Conservation (phyloP, 92 coral and sea anemone genomes). For the Epizoanthus ramosus region DNA sequence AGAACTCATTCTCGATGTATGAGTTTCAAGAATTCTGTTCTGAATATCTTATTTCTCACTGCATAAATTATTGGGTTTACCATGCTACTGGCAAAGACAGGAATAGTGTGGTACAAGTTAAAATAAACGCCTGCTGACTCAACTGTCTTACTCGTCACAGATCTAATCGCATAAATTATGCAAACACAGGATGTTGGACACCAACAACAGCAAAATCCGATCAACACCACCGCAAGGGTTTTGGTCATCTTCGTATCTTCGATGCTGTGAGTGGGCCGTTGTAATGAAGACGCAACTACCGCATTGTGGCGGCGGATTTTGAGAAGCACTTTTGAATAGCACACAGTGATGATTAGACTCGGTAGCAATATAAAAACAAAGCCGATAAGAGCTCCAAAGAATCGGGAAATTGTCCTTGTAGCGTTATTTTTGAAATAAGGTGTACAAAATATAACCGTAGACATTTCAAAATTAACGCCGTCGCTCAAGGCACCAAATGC, state of each 20-base stretch:
- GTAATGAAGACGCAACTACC: not conserved
- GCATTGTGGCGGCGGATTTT: not conserved
- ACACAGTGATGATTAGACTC: no score
- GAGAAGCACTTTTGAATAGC: not conserved
- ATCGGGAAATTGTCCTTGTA: no score
- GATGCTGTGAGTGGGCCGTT: not conserved
- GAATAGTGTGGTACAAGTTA: slow-evolving; percentile 60
- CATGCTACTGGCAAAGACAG: slow-evolving; percentile 67
- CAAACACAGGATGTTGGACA: no score
- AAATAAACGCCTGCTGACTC: not conserved
- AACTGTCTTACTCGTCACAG: no score
- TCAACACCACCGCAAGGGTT: slow-evolving; percentile 48
- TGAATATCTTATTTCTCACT: slow-evolving; percentile 54
- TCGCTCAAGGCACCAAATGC: slow-evolving; percentile 71
- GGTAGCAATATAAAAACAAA: no score
- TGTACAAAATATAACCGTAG: no score
- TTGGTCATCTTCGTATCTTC: slow-evolving; percentile 58
- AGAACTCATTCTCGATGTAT: no score
- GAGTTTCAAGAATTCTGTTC: slow-evolving; percentile 34
- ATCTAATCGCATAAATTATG: no score
- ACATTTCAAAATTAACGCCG: no score
- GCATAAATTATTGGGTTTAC: slow-evolving; percentile 66
- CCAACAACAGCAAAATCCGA: no score
- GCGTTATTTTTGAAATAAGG: no score
- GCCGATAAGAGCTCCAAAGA: no score